A percentile compares a stretch with the other conserved stretches of the same genome.
phyloP scores from a whole-genome alignment of 2,113 vertebrate species.

The Astur gentilis region DNA sequence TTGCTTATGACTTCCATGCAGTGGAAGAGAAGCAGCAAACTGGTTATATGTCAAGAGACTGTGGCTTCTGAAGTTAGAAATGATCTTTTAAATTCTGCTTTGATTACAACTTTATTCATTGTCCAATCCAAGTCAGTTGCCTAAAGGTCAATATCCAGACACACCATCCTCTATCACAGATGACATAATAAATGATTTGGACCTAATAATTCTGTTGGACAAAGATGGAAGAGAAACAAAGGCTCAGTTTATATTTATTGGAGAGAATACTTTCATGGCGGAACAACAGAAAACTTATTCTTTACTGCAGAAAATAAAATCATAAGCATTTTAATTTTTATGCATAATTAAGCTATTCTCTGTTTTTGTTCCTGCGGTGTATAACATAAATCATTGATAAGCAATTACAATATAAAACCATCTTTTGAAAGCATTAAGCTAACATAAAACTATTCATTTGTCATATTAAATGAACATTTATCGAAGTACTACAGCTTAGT shows the following conservation, averaged over 20 bases:
- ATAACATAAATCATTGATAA: conserved; percentile 7
- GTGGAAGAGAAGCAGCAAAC: not conserved
- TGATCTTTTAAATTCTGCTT: not conserved
- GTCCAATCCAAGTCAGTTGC: not conserved
- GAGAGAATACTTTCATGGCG: not conserved
- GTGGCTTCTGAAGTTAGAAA: not conserved
- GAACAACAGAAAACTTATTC: not conserved
- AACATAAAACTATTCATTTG: conserved; percentile 1
- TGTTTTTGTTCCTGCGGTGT: not conserved
- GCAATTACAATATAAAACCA: not conserved
- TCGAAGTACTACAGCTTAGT: not conserved
- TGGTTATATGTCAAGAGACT: not conserved
- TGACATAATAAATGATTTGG: not conserved
- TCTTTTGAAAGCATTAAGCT: not conserved
- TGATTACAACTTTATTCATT: not conserved
- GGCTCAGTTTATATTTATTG: not conserved
- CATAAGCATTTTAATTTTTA: not conserved
- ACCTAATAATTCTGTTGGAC: not conserved
- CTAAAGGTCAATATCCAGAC: not conserved
- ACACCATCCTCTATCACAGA: not conserved
- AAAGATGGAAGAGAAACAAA: not conserved
- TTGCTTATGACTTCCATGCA: not conserved
- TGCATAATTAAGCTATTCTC: not conserved
- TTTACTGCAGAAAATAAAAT: not conserved
- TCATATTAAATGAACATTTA: conserved; percentile 24